Percentiles rank a stretch among this genome's conserved stretches.
Evolutionary conservation across 2,797 vertebrate species (phyloP).

Genomic region (Bryconaethiops microstoma): DNA sequence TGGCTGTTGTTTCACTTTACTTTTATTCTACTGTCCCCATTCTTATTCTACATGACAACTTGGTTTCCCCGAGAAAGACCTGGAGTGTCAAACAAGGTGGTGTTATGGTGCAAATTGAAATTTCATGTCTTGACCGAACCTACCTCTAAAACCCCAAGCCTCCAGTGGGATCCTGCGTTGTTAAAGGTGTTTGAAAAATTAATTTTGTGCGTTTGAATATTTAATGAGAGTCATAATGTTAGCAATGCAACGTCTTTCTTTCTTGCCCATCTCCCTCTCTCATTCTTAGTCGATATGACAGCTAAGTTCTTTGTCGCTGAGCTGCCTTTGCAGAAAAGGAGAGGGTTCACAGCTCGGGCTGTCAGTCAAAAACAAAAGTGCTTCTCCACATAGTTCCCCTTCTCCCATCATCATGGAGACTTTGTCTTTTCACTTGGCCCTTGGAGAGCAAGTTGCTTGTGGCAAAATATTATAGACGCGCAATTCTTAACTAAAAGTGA

Average conservation of each 20-base stretch:
- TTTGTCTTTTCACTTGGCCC: constrained; percentile 34
- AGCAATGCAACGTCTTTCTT: constrained; percentile 57
- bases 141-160: constrained; percentile 1
- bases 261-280: constrained; percentile 41
- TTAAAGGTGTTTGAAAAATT: constrained; percentile 63
- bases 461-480: constrained; percentile 41
- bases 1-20: neutral
- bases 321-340: constrained; percentile 26
- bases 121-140: constrained; percentile 39
- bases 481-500: constrained; percentile 36
- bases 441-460: constrained; percentile 25
- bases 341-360: constrained; percentile 42
- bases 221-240: constrained; percentile 65
- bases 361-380: constrained; percentile 47
- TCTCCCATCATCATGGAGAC: constrained; percentile 39
- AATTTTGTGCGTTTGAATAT: constrained; percentile 67
- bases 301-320: constrained; percentile 51
- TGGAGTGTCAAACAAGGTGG: constrained; percentile 35
- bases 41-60: neutral
- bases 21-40: neutral
- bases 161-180: constrained; percentile 27
- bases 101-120: constrained; percentile 51
- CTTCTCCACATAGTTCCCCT: constrained; percentile 16
- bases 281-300: constrained; percentile 51
- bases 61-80: constrained; percentile 35